Percentiles rank a stretch among this genome's conserved stretches.
These are phyloP conservation scores for Thalassoma bifasciatum DNA, from an alignment of 2,113 vertebrate genomes.

Conservation along the genomic window DNA sequence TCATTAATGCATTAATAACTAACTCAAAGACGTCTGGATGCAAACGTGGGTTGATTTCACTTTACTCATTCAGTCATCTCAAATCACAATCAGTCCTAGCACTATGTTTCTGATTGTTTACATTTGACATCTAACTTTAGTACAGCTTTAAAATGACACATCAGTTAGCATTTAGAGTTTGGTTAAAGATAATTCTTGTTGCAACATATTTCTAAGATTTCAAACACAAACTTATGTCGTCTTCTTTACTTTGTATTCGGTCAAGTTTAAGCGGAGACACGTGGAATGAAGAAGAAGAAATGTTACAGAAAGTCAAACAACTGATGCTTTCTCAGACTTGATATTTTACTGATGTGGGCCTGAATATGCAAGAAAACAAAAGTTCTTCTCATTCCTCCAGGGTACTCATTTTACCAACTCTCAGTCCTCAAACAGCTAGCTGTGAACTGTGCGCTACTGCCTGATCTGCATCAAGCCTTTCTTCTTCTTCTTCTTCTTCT, in stretches of 20 bases:
- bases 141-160: constrained; percentile 10
- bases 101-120: constrained; percentile 51
- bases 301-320: not conserved
- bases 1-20: constrained; percentile 1
- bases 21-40: not conserved
- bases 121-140: constrained; percentile 28
- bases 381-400: constrained; percentile 4
- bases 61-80: constrained; percentile 14
- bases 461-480: constrained; percentile 18
- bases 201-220: constrained; percentile 20
- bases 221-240: constrained; percentile 11
- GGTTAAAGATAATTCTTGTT: not conserved
- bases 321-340: too few species aligned
- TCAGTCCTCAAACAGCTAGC: not conserved
- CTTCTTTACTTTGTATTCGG: not conserved
- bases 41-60: not conserved
- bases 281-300: too few species aligned
- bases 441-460: not conserved
- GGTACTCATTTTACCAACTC: not conserved
- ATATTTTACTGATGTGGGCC: constrained; percentile 23
- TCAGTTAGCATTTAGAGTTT: not conserved
- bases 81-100: constrained; percentile 13
- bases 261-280: not conserved
- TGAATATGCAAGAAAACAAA: constrained; percentile 46
- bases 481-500: not conserved